phyloP scores from a whole-genome alignment of 2,113 vertebrate species.

The Anarrhichthys ocellatus region DNA sequence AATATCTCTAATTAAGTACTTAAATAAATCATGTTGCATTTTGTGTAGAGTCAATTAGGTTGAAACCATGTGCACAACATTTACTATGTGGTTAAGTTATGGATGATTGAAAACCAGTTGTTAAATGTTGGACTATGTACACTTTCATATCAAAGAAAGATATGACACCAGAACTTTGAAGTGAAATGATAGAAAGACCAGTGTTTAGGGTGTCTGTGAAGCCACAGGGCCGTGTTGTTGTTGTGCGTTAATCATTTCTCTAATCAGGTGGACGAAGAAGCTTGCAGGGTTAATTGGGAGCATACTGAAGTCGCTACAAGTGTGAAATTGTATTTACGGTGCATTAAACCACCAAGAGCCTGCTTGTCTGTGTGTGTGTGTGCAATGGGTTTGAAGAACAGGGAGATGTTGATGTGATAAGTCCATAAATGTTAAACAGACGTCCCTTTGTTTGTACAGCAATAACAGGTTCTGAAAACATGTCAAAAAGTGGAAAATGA shows the following conservation, averaged over 20 bases:
- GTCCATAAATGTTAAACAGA: slow-evolving; percentile 72
- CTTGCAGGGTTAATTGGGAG: slow-evolving; percentile 83
- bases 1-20: not conserved
- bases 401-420: slow-evolving; percentile 56
- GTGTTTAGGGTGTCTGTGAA: slow-evolving; percentile 16
- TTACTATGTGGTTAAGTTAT: not conserved
- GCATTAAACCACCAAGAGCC: slow-evolving; percentile 64
- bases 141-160: not conserved
- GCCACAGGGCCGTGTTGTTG: slow-evolving; percentile 68
- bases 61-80: not conserved
- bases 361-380: slow-evolving; percentile 51
- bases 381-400: slow-evolving; percentile 50
- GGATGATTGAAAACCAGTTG: not conserved
- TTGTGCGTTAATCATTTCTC: slow-evolving; percentile 79
- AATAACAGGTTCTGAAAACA: slow-evolving; percentile 38
- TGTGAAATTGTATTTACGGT: slow-evolving; percentile 82
- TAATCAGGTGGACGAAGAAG: slow-evolving; percentile 81
- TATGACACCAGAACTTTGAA: slow-evolving; percentile 6
- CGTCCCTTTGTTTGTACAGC: slow-evolving; percentile 20
- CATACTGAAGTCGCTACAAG: slow-evolving; percentile 69
- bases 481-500: not conserved
- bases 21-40: not conserved
- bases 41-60: not conserved
- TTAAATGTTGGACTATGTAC: not conserved
- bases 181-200: slow-evolving; percentile 46